phyloP scores from a whole-genome alignment of 92 coral and sea anemone genomes.

The Pocillopora grandis region DNA sequence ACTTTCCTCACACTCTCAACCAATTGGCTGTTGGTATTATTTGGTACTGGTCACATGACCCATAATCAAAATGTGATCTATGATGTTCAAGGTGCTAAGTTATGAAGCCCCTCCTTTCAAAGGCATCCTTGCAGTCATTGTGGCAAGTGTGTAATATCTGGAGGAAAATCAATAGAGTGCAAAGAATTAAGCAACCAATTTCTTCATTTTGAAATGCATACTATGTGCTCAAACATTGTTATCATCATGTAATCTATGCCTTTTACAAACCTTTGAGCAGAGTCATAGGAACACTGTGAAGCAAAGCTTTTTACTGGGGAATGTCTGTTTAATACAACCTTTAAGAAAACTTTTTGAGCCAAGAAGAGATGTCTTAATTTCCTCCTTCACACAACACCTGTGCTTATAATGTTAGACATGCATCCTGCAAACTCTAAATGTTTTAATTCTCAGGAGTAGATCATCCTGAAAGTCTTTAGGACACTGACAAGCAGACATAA shows the following conservation, averaged over 20 bases:
- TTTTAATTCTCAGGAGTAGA: too few species aligned
- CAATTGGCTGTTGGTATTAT: too few species aligned
- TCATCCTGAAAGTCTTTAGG: too few species aligned
- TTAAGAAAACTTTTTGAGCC: too few species aligned
- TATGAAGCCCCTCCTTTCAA: conserved; percentile 43
- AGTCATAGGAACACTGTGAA: neutral
- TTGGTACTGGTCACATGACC: neutral
- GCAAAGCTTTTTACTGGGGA: too few species aligned
- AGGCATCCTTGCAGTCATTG: conserved; percentile 51
- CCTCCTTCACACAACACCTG: too few species aligned
- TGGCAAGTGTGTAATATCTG: conserved; percentile 53
- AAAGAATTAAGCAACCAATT: neutral
- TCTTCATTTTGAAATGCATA: neutral
- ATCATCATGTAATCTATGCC: neutral
- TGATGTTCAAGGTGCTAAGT: neutral
- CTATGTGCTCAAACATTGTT: conserved; percentile 22
- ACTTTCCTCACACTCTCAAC: too few species aligned
- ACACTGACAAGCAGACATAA: too few species aligned
- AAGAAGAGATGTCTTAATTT: too few species aligned
- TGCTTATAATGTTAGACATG: too few species aligned
- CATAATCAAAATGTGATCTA: neutral
- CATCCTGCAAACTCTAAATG: too few species aligned
- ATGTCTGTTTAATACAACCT: too few species aligned
- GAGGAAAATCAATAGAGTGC: conserved; percentile 42
- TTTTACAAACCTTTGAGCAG: neutral